Evolutionary conservation across 1,140 invertebrate species (phyloP).

Genomic region (Brachionus angularis): DNA sequence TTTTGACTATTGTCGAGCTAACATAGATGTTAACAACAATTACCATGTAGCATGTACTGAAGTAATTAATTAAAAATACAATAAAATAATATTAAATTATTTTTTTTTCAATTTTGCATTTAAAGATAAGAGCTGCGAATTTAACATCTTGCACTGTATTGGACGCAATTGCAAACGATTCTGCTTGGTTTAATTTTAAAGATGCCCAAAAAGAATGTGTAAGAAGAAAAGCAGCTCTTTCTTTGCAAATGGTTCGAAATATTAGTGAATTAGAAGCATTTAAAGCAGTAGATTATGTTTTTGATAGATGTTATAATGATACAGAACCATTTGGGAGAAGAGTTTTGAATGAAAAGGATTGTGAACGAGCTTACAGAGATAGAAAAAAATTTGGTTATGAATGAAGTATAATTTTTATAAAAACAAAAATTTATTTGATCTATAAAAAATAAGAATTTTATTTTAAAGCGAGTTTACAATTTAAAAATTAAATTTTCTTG

Average conservation of each 20-base stretch:
- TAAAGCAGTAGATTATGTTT: slow-evolving; percentile 77
- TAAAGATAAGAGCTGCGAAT: slow-evolving; percentile 22
- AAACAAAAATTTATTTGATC: too few species aligned
- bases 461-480: too few species aligned
- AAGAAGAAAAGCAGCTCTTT: slow-evolving; percentile 75
- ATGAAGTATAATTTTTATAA: not conserved
- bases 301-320: slow-evolving; percentile 84
- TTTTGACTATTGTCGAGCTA: slow-evolving; percentile 85
- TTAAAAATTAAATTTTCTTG: too few species aligned
- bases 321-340: slow-evolving; percentile 84
- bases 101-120: not conserved
- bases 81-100: not conserved
- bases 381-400: slow-evolving; percentile 21
- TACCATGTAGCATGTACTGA: slow-evolving; percentile 92
- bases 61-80: slow-evolving; percentile 62
- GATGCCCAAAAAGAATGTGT: slow-evolving; percentile 72
- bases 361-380: slow-evolving; percentile 14
- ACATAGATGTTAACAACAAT: slow-evolving; percentile 80
- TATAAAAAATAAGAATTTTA: too few species aligned
- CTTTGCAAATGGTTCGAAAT: slow-evolving; percentile 74
- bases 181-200: slow-evolving; percentile 16
- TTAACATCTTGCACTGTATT: slow-evolving; percentile 2
- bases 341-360: slow-evolving; percentile 52
- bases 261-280: slow-evolving; percentile 69
- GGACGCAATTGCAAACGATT: not conserved